Conservation (phyloP, 2,797 vertebrate species). For the Coluber constrictor region DNA sequence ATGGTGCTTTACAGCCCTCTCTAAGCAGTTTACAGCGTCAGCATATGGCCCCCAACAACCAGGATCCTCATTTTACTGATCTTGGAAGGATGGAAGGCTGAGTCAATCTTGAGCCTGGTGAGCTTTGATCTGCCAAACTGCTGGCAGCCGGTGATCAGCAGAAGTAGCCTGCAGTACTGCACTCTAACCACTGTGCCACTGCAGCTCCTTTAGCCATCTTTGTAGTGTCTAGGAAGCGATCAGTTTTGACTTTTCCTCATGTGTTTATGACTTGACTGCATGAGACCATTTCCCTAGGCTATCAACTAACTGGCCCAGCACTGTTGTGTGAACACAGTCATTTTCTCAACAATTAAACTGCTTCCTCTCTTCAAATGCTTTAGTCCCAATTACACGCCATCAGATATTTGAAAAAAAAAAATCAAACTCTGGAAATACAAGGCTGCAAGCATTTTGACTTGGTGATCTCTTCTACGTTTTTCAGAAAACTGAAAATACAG, state of each 20-base stretch:
- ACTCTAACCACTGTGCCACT: no score
- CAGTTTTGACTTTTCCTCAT: neutral
- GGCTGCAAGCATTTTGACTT: neutral
- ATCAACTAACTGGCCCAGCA: neutral
- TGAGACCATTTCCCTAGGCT: neutral
- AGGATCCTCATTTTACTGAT: no score
- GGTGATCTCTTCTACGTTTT: neutral
- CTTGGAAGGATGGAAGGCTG: no score
- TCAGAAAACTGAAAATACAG: neutral
- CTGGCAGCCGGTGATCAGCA: no score
- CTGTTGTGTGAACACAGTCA: neutral
- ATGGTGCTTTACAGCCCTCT: no score
- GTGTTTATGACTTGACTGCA: neutral
- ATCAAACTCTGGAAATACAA: neutral
- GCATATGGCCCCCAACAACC: no score
- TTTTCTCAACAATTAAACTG: neutral
- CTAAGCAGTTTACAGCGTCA: no score
- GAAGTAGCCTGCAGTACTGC: no score
- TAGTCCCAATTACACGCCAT: neutral
- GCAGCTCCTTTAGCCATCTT: neutral
- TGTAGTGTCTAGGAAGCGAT: neutral
- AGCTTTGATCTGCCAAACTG: no score
- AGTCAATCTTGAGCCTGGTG: no score
- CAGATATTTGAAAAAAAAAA: neutral
- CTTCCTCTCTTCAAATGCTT: neutral